Percentiles rank a stretch among this genome's conserved stretches.
These are phyloP conservation scores for Trichechus manatus DNA, from an alignment of 2,113 vertebrate species.

Conservation along the genomic window DNA sequence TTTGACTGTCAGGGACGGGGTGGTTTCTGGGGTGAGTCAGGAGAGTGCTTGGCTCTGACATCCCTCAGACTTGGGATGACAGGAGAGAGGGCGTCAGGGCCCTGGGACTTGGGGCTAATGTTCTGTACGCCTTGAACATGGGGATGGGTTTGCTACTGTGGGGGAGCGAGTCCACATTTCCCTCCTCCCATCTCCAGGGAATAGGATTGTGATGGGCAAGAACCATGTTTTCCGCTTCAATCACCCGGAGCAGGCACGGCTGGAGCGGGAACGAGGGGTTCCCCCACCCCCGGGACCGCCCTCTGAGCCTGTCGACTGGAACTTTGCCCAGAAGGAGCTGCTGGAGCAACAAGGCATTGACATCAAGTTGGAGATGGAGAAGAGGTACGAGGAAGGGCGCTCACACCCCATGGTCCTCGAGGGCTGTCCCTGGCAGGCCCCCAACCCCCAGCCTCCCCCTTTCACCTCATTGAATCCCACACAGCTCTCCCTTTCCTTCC, in stretches of 20 bases:
- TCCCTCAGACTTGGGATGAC: not conserved
- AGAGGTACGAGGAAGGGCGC: slow-evolving; percentile 85
- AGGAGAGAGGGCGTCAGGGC: not conserved
- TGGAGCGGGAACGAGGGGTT: slow-evolving; percentile 91
- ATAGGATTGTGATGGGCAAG: slow-evolving; percentile 96
- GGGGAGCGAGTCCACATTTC: not conserved
- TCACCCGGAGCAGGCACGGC: slow-evolving; percentile 93
- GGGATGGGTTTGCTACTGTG: not conserved
- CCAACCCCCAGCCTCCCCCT: not conserved
- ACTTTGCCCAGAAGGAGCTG: slow-evolving; percentile 93
- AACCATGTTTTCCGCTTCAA: slow-evolving; percentile 96
- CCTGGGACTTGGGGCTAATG: not conserved
- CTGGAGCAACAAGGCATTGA: slow-evolving; percentile 94
- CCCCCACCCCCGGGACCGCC: slow-evolving; percentile 86
- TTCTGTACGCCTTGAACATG: not conserved
- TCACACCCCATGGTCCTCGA: not conserved
- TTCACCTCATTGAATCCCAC: not conserved
- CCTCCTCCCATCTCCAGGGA: slow-evolving; percentile 85
- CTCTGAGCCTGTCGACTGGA: slow-evolving; percentile 94
- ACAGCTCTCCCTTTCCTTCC: not conserved
- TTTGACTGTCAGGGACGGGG: not conserved
- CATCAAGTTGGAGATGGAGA: slow-evolving; percentile 96
- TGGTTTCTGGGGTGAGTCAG: not conserved
- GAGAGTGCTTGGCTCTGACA: not conserved
- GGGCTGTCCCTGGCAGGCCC: not conserved